Percentiles rank a stretch among this genome's conserved stretches.
These are phyloP conservation scores for Coregonus clupeaformis DNA, from an alignment of 2,113 vertebrate genomes.

Conservation along the genomic window DNA sequence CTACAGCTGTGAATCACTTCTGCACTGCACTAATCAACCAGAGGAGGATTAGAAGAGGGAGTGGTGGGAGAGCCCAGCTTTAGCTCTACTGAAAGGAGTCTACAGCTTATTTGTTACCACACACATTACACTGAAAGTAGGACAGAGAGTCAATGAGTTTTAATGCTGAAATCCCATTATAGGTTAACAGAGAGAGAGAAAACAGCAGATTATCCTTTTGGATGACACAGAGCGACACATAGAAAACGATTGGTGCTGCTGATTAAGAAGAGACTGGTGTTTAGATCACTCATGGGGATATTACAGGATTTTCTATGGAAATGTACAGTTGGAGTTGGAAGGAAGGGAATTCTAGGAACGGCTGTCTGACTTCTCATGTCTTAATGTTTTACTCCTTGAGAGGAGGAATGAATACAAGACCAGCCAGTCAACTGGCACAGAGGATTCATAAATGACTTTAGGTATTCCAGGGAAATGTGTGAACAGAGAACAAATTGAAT, in stretches of 20 bases:
- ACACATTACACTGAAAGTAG: constrained; percentile 13
- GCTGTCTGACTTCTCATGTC: neutral
- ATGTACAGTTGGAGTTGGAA: neutral
- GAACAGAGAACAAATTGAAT: neutral
- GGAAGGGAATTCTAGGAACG: neutral
- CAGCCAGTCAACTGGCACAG: neutral
- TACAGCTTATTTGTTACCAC: constrained; percentile 8
- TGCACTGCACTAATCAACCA: constrained; percentile 1
- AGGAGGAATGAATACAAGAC: neutral
- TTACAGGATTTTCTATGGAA: neutral
- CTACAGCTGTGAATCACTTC: constrained; percentile 13
- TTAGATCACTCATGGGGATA: neutral
- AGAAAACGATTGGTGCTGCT: neutral
- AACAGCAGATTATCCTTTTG: neutral
- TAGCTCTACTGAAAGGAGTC: neutral
- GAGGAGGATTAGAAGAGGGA: constrained; percentile 11
- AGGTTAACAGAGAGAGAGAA: constrained; percentile 7
- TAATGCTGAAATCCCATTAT: constrained; percentile 13
- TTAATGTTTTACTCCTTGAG: no score
- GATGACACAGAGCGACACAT: no score
- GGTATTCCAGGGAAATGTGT: neutral
- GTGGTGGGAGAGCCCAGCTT: constrained; percentile 8
- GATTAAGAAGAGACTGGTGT: neutral
- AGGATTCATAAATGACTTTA: neutral
- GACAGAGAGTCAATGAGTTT: neutral